Evolutionary conservation across 2,113 vertebrate genomes (phyloP).

Genomic region (Melanostigma gelatinosum): DNA sequence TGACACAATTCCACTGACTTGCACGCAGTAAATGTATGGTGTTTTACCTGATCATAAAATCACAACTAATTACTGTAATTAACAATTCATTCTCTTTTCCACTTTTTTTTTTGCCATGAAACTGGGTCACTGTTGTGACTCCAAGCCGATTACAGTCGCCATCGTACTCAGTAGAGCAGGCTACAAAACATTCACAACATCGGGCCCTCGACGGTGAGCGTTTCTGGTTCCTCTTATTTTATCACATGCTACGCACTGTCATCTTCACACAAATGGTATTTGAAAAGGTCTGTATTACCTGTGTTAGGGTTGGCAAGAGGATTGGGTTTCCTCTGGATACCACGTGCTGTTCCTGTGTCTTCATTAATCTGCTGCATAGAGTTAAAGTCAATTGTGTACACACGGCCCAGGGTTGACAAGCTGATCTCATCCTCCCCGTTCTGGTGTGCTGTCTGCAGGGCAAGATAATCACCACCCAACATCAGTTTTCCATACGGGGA

Average conservation of each 20-base stretch:
- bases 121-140: background rate
- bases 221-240: background rate
- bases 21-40: background rate
- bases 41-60: background rate
- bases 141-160: background rate
- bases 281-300: conserved; percentile 80
- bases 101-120: background rate
- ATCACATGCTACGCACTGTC: background rate
- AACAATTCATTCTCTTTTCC: background rate
- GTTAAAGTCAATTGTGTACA: conserved; percentile 99
- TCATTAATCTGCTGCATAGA: conserved; percentile 99
- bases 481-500: conserved; percentile 25
- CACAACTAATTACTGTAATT: background rate
- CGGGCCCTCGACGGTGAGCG: background rate
- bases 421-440: conserved; percentile 99
- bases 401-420: conserved; percentile 97
- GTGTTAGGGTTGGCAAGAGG: conserved; percentile 96
- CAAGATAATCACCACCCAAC: conserved; percentile 65
- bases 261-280: background rate
- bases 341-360: conserved; percentile 98
- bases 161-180: background rate
- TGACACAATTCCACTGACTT: background rate
- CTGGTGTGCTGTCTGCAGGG: conserved; percentile 96
- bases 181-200: background rate
- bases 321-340: conserved; percentile 99